These are phyloP conservation scores for Columba janthina DNA, from an alignment of 2,113 vertebrate species.

Conservation along the genomic window DNA sequence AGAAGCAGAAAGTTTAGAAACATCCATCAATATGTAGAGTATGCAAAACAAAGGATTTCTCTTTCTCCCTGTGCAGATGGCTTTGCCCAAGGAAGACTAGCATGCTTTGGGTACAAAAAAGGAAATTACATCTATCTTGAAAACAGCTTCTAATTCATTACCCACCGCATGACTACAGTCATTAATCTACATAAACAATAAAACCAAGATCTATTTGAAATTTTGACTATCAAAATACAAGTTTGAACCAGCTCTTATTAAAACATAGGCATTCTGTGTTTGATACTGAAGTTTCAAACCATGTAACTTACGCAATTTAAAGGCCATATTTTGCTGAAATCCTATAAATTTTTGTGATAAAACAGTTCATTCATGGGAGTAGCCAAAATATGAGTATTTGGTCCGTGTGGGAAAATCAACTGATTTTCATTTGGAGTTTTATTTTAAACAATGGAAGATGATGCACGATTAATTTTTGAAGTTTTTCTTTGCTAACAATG, in stretches of 20 bases:
- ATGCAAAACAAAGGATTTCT: slow-evolving; percentile 30
- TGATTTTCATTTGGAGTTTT: not conserved
- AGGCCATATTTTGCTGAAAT: not conserved
- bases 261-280: not conserved
- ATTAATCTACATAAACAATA: not conserved
- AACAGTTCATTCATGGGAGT: not conserved
- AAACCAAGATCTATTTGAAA: not conserved
- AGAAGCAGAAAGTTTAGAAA: not conserved
- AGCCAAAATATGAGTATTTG: not conserved
- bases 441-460: not conserved
- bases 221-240: not conserved
- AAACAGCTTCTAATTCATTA: slow-evolving; percentile 26
- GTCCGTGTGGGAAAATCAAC: not conserved
- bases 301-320: not conserved
- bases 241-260: not conserved
- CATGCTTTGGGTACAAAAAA: slow-evolving; percentile 27
- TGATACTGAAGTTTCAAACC: not conserved
- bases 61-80: slow-evolving; percentile 5
- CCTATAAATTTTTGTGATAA: not conserved
- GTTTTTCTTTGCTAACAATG: not conserved
- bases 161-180: not conserved
- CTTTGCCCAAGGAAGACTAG: not conserved
- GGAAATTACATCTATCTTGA: not conserved
- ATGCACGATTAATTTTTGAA: not conserved
- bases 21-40: not conserved